Conservation (phyloP, 2,113 vertebrate genomes). For the Speoplatyrhinus poulsoni region DNA sequence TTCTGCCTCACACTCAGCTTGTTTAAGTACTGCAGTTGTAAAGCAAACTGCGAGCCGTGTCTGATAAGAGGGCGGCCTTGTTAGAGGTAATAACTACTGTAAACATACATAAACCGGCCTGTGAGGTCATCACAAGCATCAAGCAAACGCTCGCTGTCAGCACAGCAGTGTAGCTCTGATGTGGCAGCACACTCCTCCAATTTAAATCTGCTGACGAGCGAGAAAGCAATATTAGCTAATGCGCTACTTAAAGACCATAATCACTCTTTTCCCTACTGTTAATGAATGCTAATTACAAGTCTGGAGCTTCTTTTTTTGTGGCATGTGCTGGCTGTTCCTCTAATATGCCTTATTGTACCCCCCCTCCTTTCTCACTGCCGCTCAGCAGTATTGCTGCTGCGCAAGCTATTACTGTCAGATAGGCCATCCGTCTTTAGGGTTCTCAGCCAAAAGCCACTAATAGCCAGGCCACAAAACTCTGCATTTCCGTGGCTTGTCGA, state of each 20-base stretch:
- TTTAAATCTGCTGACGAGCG: conserved; percentile 77
- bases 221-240: conserved; percentile 80
- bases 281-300: conserved; percentile 83
- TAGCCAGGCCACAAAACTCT: conserved; percentile 69
- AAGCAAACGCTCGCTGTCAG: conserved; percentile 64
- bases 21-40: conserved; percentile 34
- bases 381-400: conserved; percentile 76
- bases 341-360: conserved; percentile 77
- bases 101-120: conserved; percentile 62
- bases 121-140: conserved; percentile 65
- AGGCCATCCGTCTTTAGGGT: conserved; percentile 76
- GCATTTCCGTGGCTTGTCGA: conserved; percentile 65
- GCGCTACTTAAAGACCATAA: conserved; percentile 81
- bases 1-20: conserved; percentile 12
- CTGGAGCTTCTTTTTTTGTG: conserved; percentile 64
- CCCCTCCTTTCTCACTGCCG: conserved; percentile 64
- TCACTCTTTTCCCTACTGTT: conserved; percentile 79
- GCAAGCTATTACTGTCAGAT: conserved; percentile 77
- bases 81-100: conserved; percentile 62
- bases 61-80: conserved; percentile 58
- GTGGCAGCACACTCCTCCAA: conserved; percentile 62
- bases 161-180: conserved; percentile 67
- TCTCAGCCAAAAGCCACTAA: conserved; percentile 72
- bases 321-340: conserved; percentile 73
- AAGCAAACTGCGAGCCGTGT: conserved; percentile 47